Base-by-base conservation (phyloP, 1,140 invertebrate species). In the Hyles vespertilio region DNA sequence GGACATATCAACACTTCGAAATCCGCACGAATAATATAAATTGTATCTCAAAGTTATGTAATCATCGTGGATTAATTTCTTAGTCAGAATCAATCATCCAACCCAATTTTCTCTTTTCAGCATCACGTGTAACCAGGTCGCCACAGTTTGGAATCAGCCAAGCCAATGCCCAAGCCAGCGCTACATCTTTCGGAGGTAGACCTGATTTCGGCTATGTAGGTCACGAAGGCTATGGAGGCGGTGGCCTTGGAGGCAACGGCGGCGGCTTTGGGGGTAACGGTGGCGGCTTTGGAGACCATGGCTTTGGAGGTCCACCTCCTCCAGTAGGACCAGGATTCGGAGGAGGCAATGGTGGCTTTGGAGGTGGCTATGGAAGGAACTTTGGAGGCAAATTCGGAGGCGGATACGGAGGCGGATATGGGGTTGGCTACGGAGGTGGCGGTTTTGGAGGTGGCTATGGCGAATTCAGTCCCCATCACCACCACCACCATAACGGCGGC, bases 71-170 rank as follows among this genome's bases (percentile, higher is more conserved):
- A 22, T 22, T 22, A 22, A 22, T 22, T 22, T 22, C 2, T 22
- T 22, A 22, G 22, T 22, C 22, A 22, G 22, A 22, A 36, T n/a
- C 32, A 40, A 5, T 40, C 8, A 40, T 40, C 36, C 8, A 40
- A 51, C 48, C 5, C 5, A n/a, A 2, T 36, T 11, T 32, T 36
- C 34, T 34, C 10, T 59, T 59, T 53, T 22, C 51, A 59, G 50
- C 12, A 36, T 10, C 45, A 51, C 56, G 56, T 12, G 43, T 61
- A 61, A 48, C 22, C 1, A 46, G 59, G 11, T 61, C 59, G 8
- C 59, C 59, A n/a, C 59, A 61, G 12, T 61, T 61, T 6, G 56
- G 56, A 5, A 44, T 34, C 36, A 44, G 48, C 11, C 58, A 59
- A n/a, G 51, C 57, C 9, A 56, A 56, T 11, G 54, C 54, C 32